phyloP scores from a whole-genome alignment of 64 coral and sea anemone genomes.

The Montipora foliosa region DNA sequence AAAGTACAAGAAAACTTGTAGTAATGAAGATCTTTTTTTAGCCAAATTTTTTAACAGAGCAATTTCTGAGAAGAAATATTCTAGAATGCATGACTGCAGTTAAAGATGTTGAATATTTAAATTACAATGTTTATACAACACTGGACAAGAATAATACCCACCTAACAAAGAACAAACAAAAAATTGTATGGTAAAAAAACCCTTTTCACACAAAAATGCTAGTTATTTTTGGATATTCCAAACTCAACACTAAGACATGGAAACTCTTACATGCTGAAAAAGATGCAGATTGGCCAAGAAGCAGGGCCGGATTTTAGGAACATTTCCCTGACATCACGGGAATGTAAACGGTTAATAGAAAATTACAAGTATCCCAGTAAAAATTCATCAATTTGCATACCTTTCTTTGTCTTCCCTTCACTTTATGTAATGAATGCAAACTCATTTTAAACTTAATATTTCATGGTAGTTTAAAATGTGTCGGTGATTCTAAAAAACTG shows the following conservation, averaged over 20 bases:
- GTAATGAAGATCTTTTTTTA: background rate
- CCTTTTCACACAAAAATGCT: background rate
- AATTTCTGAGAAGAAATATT: background rate
- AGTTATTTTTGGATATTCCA: background rate
- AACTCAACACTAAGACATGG: background rate
- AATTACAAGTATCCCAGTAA: background rate
- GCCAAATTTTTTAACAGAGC: background rate
- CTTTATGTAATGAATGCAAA: background rate
- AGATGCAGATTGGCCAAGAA: background rate
- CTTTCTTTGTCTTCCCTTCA: background rate
- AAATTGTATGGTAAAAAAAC: background rate
- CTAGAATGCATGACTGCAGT: constrained; percentile 26
- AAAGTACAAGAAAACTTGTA: background rate
- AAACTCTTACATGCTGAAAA: background rate
- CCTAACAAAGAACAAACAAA: constrained; percentile 26
- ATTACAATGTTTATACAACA: constrained; percentile 39
- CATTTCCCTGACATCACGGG: background rate
- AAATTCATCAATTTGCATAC: constrained; percentile 7
- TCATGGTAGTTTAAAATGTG: background rate
- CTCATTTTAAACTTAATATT: background rate
- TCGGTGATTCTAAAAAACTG: too few relatives aligned
- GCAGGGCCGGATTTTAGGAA: background rate
- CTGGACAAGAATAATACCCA: background rate
- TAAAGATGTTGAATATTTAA: background rate
- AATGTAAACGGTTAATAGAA: constrained; percentile 10